phyloP scores from a whole-genome alignment of 35 echinoderm and acorn worm genomes.

The Ptychodera flava region DNA sequence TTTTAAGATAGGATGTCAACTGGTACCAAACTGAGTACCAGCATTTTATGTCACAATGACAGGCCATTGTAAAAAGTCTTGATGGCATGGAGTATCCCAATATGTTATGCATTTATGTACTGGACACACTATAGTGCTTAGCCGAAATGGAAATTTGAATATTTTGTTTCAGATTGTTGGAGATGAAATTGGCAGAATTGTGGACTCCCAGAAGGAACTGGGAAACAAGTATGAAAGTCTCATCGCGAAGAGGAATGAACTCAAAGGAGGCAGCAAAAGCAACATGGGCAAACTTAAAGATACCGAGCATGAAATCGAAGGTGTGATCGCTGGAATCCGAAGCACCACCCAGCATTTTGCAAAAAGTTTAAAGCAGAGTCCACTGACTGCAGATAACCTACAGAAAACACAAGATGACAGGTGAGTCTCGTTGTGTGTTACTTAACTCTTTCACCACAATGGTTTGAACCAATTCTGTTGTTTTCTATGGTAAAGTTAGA shows the following conservation, averaged over 20 bases:
- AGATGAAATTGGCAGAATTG: slow-evolving; percentile 90
- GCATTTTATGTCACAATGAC: too few relatives aligned
- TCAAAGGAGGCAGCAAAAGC: slow-evolving; percentile 53
- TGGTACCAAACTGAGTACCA: too few relatives aligned
- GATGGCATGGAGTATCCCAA: too few relatives aligned
- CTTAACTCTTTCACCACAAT: too few relatives aligned
- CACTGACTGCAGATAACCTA: slow-evolving; percentile 85
- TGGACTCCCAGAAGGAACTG: slow-evolving; percentile 80
- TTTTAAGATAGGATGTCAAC: too few relatives aligned
- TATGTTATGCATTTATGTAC: too few relatives aligned
- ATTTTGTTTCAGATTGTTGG: slow-evolving; percentile 93
- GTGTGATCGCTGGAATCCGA: slow-evolving; percentile 74
- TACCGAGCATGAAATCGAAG: slow-evolving; percentile 63
- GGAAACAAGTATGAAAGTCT: slow-evolving; percentile 82
- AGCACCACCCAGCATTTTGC: slow-evolving; percentile 66
- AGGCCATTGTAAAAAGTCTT: too few relatives aligned
- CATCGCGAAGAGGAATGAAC: slow-evolving; percentile 63
- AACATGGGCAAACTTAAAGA: slow-evolving; percentile 41
- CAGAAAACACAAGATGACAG: slow-evolving; percentile 88
- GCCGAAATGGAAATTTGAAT: too few relatives aligned
- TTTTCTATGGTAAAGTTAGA: too few relatives aligned
- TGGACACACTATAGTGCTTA: too few relatives aligned
- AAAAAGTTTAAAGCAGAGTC: slow-evolving; percentile 92
- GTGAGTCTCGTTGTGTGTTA: too few relatives aligned
- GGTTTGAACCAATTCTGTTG: too few relatives aligned